Percentiles rank a stretch among this genome's conserved stretches.
Conservation (phyloP, 2,113 vertebrate genomes). For the Isurus oxyrinchus region DNA sequence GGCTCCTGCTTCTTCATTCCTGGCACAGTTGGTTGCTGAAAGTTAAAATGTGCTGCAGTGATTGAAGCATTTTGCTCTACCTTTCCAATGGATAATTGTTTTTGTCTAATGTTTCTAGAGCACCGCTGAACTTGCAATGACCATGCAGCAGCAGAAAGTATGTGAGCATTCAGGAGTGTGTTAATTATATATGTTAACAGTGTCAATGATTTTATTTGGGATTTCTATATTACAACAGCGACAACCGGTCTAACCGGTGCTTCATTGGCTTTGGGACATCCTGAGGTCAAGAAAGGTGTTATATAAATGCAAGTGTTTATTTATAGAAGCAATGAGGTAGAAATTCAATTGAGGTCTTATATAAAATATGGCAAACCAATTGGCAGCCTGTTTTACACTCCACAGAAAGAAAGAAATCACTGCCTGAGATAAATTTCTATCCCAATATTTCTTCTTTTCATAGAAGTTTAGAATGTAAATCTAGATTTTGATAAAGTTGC, state of each 20-base stretch:
- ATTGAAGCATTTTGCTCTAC: not conserved
- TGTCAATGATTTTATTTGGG: not conserved
- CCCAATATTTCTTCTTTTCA: not conserved
- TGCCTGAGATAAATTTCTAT: not conserved
- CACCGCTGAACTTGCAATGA: not conserved
- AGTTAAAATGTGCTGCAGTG: not conserved
- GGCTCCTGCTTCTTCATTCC: too few relatives aligned
- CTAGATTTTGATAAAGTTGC: not conserved
- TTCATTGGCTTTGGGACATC: not conserved
- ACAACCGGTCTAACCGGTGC: not conserved
- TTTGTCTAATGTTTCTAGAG: not conserved
- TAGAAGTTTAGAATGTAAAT: not conserved
- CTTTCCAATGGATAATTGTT: not conserved
- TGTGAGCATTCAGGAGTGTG: not conserved
- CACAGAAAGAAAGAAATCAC: not conserved
- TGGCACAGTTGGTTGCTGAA: not conserved
- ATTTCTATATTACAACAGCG: not conserved
- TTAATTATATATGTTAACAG: not conserved
- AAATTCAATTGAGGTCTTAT: not conserved
- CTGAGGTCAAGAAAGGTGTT: not conserved
- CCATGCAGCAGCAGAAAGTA: not conserved
- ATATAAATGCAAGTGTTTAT: not conserved
- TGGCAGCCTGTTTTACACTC: not conserved
- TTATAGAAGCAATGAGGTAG: not conserved
- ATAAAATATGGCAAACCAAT: not conserved